Conservation (phyloP, 2,888 invertebrate genomes). For the Muscina levida region DNA sequence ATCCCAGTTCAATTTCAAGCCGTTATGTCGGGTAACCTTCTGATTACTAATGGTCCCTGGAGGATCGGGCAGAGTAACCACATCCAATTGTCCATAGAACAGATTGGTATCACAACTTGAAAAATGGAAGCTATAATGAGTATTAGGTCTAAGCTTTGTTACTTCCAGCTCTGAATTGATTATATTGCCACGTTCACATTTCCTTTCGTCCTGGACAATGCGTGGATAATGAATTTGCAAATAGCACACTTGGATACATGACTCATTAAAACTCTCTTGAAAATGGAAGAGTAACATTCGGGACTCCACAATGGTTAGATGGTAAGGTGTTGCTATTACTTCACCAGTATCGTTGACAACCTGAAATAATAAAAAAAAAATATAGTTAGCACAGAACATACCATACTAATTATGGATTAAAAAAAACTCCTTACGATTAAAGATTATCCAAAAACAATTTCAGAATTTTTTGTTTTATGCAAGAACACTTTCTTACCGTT, state of each 20-base stretch:
- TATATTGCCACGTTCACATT: conserved; percentile 72
- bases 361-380: conserved; percentile 65
- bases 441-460: too few species aligned
- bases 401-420: too few species aligned
- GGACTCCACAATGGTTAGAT: conserved; percentile 75
- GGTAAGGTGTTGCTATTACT: conserved; percentile 74
- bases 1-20: conserved; percentile 77
- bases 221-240: conserved; percentile 71
- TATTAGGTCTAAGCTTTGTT: conserved; percentile 73
- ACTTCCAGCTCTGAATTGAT: conserved; percentile 73
- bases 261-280: conserved; percentile 73
- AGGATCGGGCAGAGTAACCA: conserved; percentile 77
- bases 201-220: conserved; percentile 72
- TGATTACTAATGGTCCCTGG: conserved; percentile 79
- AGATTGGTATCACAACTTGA: conserved; percentile 75
- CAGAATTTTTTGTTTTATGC: too few species aligned
- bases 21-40: conserved; percentile 74
- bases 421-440: too few species aligned
- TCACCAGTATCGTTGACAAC: conserved; percentile 78
- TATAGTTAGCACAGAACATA: too few species aligned
- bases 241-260: conserved; percentile 76
- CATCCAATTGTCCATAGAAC: conserved; percentile 76
- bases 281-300: conserved; percentile 76
- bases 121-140: conserved; percentile 75
- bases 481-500: conserved; percentile 77